A percentile compares a stretch with the other conserved stretches of the same genome.
These are phyloP conservation scores for Ophion slaviceki DNA, from an alignment of 2,888 invertebrate genomes.

Conservation along the genomic window DNA sequence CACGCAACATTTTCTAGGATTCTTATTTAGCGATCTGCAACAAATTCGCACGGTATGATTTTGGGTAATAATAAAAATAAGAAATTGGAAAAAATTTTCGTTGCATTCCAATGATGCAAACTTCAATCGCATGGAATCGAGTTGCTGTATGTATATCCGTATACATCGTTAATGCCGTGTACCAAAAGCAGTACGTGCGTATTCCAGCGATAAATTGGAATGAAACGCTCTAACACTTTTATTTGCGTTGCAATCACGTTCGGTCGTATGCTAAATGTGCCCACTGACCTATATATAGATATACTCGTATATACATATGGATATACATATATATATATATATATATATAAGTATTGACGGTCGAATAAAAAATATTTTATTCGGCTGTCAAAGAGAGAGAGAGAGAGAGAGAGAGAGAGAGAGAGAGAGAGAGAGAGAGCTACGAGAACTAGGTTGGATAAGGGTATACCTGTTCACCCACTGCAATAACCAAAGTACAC, in stretches of 20 bases:
- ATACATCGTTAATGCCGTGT: background rate
- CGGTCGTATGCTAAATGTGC: constrained; percentile 32
- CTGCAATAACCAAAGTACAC: constrained; percentile 51
- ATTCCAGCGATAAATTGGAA: constrained; percentile 9
- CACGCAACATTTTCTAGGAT: no score
- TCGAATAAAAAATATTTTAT: constrained; percentile 7
- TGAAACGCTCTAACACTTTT: constrained; percentile 21
- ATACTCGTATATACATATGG: background rate
- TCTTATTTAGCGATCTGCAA: no score
- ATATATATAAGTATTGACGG: background rate
- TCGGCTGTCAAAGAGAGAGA: background rate
- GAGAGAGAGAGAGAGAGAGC: background rate
- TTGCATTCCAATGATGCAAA: no score
- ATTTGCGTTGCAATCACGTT: constrained; percentile 51
- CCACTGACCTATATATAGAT: no score
- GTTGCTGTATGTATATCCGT: background rate
- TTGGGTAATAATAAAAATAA: no score
- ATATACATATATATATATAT: constrained; percentile 29
- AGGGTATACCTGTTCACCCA: constrained; percentile 54
- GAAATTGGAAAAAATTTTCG: no score
- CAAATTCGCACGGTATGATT: no score
- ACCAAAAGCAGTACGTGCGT: background rate
- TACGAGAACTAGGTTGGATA: constrained; percentile 10
- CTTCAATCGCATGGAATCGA: background rate
- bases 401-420: background rate